Percentiles rank a stretch among this genome's conserved stretches.
Evolutionary conservation across 30 jellyfish, hydroid and myxozoan species (phyloP).

Genomic region (Chrysaora quinquecirrha): DNA sequence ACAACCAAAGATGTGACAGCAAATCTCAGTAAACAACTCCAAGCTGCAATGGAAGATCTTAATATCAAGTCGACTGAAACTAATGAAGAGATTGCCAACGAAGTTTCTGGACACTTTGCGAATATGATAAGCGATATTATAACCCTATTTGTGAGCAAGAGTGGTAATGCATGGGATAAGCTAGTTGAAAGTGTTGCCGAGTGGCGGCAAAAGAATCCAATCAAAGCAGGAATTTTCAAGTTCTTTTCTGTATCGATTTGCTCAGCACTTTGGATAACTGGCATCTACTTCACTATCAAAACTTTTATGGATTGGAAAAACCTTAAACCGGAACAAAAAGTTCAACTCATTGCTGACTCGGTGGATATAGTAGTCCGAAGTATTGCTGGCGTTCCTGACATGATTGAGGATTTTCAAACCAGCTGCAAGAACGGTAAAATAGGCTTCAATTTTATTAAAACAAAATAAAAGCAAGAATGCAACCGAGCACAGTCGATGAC

Average conservation of each 20-base stretch:
- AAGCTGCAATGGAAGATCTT: conserved; percentile 32
- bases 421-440: conserved; percentile 20
- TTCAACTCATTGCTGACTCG: conserved; percentile 20
- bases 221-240: not conserved
- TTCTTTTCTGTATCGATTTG: conserved; percentile 14
- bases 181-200: conserved; percentile 12
- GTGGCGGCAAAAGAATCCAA: conserved; percentile 13
- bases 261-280: conserved; percentile 34
- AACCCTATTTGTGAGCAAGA: not conserved
- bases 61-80: conserved; percentile 21
- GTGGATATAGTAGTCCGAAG: conserved; percentile 9
- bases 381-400: conserved; percentile 39
- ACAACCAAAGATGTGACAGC: conserved; percentile 36
- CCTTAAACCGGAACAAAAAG: conserved; percentile 45
- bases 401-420: conserved; percentile 23
- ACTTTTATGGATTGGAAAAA: conserved; percentile 54
- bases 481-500: conserved; percentile 4
- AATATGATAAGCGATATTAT: conserved; percentile 6
- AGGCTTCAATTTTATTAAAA: conserved; percentile 21
- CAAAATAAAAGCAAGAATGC: not conserved
- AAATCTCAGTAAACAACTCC: conserved; percentile 7
- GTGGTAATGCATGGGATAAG: conserved; percentile 41
- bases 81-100: conserved; percentile 33
- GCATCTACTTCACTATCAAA: conserved; percentile 38
- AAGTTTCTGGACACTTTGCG: conserved; percentile 18